Evolutionary conservation across 2,797 vertebrate genomes (phyloP).

Genomic region (Anolis apletophallus): DNA sequence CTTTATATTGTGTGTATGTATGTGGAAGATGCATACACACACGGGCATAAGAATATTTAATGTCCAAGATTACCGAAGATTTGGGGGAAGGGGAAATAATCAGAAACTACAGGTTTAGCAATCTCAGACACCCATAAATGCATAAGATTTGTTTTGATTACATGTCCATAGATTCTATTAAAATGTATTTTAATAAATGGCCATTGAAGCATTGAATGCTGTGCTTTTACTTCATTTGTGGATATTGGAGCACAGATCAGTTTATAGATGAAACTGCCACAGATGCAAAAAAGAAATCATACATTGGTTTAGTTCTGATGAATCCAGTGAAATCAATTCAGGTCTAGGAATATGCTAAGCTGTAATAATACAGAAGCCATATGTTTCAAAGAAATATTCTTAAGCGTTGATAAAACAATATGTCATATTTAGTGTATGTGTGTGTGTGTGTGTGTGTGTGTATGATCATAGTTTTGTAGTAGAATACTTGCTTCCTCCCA

Average conservation of each 20-base stretch:
- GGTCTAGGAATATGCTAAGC: neutral
- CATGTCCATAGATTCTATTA: slow-evolving; percentile 29
- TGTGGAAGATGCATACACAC: neutral
- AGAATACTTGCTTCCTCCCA: too few relatives aligned
- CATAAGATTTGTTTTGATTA: slow-evolving; percentile 49
- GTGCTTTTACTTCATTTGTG: slow-evolving; percentile 32
- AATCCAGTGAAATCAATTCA: slow-evolving; percentile 38
- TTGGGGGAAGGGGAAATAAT: slow-evolving; percentile 69
- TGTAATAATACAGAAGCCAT: neutral
- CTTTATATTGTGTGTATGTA: slow-evolving; percentile 48
- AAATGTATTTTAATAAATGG: slow-evolving; percentile 14
- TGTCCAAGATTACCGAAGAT: slow-evolving; percentile 77
- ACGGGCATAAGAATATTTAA: slow-evolving; percentile 62
- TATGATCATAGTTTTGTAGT: neutral
- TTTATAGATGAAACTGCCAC: slow-evolving; percentile 30
- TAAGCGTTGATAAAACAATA: slow-evolving; percentile 3
- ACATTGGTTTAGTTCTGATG: slow-evolving; percentile 19
- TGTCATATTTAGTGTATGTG: neutral
- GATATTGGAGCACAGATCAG: slow-evolving; percentile 19
- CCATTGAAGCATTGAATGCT: slow-evolving; percentile 30
- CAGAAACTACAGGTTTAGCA: slow-evolving; percentile 68
- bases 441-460: too few relatives aligned
- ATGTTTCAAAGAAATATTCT: neutral
- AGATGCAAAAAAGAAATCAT: slow-evolving; percentile 37
- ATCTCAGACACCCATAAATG: slow-evolving; percentile 54